These are phyloP conservation scores for Scleropages formosus DNA, from an alignment of 2,797 vertebrate species.

Conservation along the genomic window DNA sequence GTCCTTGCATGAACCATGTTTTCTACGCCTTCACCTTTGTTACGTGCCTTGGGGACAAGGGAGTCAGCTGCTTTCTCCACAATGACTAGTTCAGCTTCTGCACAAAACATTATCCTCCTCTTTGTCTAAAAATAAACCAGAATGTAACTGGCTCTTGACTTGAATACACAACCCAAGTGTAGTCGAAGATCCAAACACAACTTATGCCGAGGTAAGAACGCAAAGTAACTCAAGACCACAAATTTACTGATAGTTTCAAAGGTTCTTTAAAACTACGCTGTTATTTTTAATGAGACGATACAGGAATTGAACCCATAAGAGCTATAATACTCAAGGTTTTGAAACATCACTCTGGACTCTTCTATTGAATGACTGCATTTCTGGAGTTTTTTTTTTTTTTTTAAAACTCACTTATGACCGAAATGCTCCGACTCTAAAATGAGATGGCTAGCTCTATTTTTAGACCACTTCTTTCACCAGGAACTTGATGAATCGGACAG, in stretches of 20 bases:
- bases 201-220: not conserved
- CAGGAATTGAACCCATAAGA: not conserved
- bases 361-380: not conserved
- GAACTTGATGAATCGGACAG: no score
- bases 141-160: not conserved
- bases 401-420: not conserved
- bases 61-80: no score
- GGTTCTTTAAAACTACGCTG: not conserved
- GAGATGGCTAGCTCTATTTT: no score
- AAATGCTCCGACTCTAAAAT: not conserved
- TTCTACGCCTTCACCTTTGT: no score
- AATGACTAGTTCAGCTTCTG: conserved; percentile 15
- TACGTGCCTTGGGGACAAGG: no score
- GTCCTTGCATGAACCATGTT: no score
- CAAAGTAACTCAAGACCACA: not conserved
- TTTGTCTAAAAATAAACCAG: conserved; percentile 1
- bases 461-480: no score
- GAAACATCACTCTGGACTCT: not conserved
- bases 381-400: not conserved
- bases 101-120: conserved; percentile 10
- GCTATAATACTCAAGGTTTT: not conserved
- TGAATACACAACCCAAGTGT: not conserved
- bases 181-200: not conserved
- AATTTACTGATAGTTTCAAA: not conserved
- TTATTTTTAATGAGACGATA: not conserved